phyloP scores from a whole-genome alignment of 2,888 invertebrate genomes.

The Pycnomerus fuliginosus region DNA sequence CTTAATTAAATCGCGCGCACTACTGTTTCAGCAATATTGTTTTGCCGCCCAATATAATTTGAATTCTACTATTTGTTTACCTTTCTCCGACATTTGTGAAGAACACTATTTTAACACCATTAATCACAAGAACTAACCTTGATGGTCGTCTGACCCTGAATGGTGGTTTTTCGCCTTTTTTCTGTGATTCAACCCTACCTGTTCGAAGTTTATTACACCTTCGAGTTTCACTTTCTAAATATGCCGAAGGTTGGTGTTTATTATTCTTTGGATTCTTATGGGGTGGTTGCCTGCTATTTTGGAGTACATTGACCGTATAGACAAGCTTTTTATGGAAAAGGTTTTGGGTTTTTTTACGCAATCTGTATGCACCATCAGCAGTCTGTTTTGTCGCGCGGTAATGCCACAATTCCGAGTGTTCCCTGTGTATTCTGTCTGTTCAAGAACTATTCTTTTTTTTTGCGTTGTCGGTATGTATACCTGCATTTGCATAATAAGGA shows the following conservation, averaged over 20 bases:
- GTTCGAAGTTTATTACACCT: slow-evolving; percentile 42
- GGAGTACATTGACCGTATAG: slow-evolving; percentile 18
- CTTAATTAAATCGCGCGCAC: slow-evolving; percentile 2
- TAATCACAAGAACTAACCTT: slow-evolving; percentile 34
- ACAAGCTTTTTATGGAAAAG: slow-evolving; percentile 9
- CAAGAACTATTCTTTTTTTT: too few relatives aligned
- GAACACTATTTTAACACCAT: slow-evolving; percentile 3
- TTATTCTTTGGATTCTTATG: slow-evolving; percentile 15
- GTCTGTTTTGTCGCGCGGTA: slow-evolving; percentile 14
- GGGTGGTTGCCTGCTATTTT: slow-evolving; percentile 18
- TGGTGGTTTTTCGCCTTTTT: slow-evolving; percentile 43
- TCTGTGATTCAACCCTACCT: slow-evolving; percentile 37
- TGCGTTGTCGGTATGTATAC: too few relatives aligned
- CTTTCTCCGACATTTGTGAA: neutral
- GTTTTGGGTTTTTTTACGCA: slow-evolving; percentile 19
- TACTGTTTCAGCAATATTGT: slow-evolving; percentile 1
- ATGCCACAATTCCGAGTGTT: too few relatives aligned
- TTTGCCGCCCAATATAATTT: neutral
- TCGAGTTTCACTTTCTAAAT: slow-evolving; percentile 42
- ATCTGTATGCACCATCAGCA: slow-evolving; percentile 16
- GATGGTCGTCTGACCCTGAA: slow-evolving; percentile 46
- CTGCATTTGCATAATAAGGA: too few relatives aligned
- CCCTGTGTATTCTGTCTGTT: too few relatives aligned
- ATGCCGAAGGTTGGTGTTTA: slow-evolving; percentile 6
- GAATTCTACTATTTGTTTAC: slow-evolving; percentile 1